A percentile compares a stretch with the other conserved stretches of the same genome.
These are phyloP conservation scores for Leucophenga varia DNA, from an alignment of 1,140 invertebrate species.

Conservation along the genomic window DNA sequence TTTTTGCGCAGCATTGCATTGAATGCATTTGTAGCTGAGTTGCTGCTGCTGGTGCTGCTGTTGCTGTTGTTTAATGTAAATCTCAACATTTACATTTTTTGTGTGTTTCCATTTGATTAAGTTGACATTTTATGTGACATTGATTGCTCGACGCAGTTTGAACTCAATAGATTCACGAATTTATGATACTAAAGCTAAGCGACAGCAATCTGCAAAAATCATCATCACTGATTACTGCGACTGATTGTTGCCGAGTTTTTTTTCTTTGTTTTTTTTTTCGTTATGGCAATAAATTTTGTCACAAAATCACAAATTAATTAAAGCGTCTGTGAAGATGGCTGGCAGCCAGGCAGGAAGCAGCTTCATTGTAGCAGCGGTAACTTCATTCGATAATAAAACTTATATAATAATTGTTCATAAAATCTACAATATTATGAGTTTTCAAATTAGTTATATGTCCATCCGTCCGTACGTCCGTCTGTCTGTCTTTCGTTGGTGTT, in stretches of 20 bases:
- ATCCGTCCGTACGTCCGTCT: no score
- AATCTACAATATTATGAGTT: constrained; percentile 53
- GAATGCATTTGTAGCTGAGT: no score
- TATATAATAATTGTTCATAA: constrained; percentile 57
- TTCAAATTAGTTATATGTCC: constrained; percentile 54
- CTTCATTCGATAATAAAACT: constrained; percentile 50
- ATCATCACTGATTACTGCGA: neutral
- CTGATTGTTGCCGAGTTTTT: neutral
- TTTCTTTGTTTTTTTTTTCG: neutral
- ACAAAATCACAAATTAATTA: constrained; percentile 55
- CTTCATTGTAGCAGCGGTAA: neutral
- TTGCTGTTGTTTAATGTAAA: no score
- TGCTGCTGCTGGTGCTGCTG: constrained; percentile 5
- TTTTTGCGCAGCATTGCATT: constrained; percentile 32
- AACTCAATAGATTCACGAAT: no score
- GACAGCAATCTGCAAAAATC: no score
- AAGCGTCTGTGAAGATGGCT: constrained; percentile 18
- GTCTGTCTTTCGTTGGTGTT: constrained; percentile 11
- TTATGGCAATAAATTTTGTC: constrained; percentile 2
- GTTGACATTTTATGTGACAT: no score
- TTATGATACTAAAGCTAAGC: no score
- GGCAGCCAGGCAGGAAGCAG: no score
- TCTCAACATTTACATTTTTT: no score
- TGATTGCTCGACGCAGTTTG: no score
- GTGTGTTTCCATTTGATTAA: no score